Base-by-base conservation (phyloP, 2,888 invertebrate genomes). In the Mycalesis mineus region DNA sequence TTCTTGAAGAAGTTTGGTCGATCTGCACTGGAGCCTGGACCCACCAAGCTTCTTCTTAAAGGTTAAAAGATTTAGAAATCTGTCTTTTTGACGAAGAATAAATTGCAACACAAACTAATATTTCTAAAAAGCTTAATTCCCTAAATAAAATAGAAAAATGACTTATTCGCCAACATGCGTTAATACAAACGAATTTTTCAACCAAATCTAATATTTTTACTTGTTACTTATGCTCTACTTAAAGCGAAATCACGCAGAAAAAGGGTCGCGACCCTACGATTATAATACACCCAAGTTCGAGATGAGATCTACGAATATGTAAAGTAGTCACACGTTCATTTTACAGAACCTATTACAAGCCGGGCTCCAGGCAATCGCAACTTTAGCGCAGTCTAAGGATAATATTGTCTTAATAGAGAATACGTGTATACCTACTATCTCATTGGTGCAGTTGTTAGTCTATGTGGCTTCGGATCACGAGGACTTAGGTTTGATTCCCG, bases 261-360 rank as follows among this genome's bases (percentile, higher is more conserved):
- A 58, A 55, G 55, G 61, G 52, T 55, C 52, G 52, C 52, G 39
- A 58, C 55, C 51, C 55, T 51, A 47, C 52, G 42, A 44, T 58
- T 58, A 58, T 55, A 52, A 58, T 55, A 61, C 37, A 50, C 51
- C 50, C 41, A 61, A 61, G 47, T 55, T 58, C 47, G 17, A 55
- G 61, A 58, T 61, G 55, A 47, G 49, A 61, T 61, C 61, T 61
- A 39, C 51, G 51, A 58, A 61, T 61, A 61, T 61, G 60, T 55
- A 61, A 61, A 61, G 39, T 52, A 58, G 51, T 51, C 52, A 47
- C 39, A 61, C 51, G 52, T 53, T 58, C 52, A 55, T 44, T 40
- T 55, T 41, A 52, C 13, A 54, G 37, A 41, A 47, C 57, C 17
- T 45, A 55, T 55, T 58, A 58, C 28, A 44, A 47, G 48, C 33